phyloP scores from a whole-genome alignment of 2,797 vertebrate genomes.

The Chelon labrosus region DNA sequence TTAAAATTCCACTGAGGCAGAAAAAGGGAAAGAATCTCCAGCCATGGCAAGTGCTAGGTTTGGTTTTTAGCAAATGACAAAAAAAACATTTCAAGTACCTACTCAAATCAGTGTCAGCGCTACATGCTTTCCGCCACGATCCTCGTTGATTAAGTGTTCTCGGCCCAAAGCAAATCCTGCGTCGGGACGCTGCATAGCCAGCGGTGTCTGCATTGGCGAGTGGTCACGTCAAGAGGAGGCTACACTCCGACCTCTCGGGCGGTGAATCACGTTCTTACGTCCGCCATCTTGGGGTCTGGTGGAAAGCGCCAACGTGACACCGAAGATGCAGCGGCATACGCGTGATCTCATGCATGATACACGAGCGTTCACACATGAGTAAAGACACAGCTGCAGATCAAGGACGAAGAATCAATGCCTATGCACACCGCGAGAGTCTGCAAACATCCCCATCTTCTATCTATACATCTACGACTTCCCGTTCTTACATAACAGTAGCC shows the following conservation, averaged over 20 bases:
- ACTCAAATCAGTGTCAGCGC: constrained; percentile 20
- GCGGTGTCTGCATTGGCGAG: not conserved
- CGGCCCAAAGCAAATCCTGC: not conserved
- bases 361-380: constrained; percentile 12
- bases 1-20: not conserved
- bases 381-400: constrained; percentile 16
- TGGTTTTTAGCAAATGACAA: not conserved
- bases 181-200: constrained; percentile 11
- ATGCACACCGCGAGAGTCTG: constrained; percentile 8
- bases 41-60: not conserved
- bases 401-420: constrained; percentile 20
- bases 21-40: not conserved
- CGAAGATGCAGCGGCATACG: constrained; percentile 22
- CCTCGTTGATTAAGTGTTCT: constrained; percentile 7
- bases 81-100: constrained; percentile 3
- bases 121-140: constrained; percentile 1
- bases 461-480: constrained; percentile 13
- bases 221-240: constrained; percentile 36
- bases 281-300: constrained; percentile 50
- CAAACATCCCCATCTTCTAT: constrained; percentile 15
- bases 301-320: constrained; percentile 2
- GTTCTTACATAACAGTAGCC: constrained; percentile 59
- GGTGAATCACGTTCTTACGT: constrained; percentile 53
- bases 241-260: constrained; percentile 44
- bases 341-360: constrained; percentile 37